Percentiles rank a stretch among this genome's conserved stretches.
These are phyloP conservation scores for Turritopsis rubra DNA, from an alignment of 30 jellyfish, hydroid and myxozoan species.

Conservation along the genomic window DNA sequence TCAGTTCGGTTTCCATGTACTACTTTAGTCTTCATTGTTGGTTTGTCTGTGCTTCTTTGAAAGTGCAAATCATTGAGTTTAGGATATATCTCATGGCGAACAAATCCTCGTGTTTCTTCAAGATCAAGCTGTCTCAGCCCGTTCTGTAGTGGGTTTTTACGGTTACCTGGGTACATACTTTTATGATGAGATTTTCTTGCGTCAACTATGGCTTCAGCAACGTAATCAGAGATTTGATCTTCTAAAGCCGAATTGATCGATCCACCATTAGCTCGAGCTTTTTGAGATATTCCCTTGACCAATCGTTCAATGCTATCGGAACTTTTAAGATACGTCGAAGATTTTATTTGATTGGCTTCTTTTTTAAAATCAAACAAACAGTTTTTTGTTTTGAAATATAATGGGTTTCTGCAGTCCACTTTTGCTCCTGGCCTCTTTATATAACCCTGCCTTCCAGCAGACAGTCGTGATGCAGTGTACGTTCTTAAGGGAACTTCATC, in stretches of 20 bases:
- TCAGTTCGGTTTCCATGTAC: not conserved
- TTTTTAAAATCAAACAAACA: not conserved
- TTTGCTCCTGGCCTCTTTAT: not conserved
- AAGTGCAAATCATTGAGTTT: not conserved
- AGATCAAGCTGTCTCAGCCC: not conserved
- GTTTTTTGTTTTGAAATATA: not conserved
- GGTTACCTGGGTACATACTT: not conserved
- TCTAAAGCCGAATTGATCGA: constrained; percentile 12
- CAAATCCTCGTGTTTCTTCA: constrained; percentile 1
- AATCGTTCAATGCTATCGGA: constrained; percentile 24
- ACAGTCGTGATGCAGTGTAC: not conserved
- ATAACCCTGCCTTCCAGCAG: not conserved
- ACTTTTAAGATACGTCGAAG: constrained; percentile 12
- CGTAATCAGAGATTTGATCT: constrained; percentile 23
- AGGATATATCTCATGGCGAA: not conserved
- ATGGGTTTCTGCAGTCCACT: not conserved
- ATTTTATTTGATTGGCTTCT: not conserved
- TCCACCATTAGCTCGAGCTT: constrained; percentile 26
- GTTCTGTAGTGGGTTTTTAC: not conserved
- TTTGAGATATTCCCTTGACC: constrained; percentile 31
- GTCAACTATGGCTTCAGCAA: constrained; percentile 31
- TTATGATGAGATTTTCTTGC: constrained; percentile 13
- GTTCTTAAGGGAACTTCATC: not conserved
- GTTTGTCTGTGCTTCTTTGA: not conserved
- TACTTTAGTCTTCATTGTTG: not conserved